phyloP scores from a whole-genome alignment of 2,888 invertebrate genomes.

The Caenorhabditis imperialis region DNA sequence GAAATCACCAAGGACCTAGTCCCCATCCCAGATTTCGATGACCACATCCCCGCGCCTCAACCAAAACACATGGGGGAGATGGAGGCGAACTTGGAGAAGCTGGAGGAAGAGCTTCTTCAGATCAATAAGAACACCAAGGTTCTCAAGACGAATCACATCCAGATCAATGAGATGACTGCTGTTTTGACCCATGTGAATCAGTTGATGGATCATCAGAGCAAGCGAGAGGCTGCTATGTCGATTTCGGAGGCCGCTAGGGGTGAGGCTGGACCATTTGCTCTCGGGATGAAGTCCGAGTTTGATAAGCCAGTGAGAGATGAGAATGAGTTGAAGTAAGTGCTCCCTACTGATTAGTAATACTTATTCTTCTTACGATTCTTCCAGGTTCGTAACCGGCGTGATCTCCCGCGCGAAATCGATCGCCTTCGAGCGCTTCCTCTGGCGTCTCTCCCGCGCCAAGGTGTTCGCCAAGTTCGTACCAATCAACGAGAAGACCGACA shows the following conservation, averaged over 20 bases:
- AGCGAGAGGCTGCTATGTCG: conserved; percentile 67
- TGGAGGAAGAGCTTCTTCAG: conserved; percentile 71
- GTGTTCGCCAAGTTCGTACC: conserved; percentile 71
- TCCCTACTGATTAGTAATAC: too few relatives aligned
- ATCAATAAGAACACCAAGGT: conserved; percentile 68
- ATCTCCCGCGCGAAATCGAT: conserved; percentile 92
- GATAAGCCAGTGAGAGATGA: conserved; percentile 62
- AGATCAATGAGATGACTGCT: conserved; percentile 69
- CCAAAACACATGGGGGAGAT: conserved; percentile 73
- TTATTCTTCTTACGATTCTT: not conserved
- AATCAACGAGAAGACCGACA: conserved; percentile 59
- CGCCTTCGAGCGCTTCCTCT: conserved; percentile 96
- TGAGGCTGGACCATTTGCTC: conserved; percentile 59
- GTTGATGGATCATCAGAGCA: conserved; percentile 66
- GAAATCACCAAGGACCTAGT: conserved; percentile 67
- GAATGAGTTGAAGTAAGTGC: conserved; percentile 62
- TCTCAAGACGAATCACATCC: conserved; percentile 67
- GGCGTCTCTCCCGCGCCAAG: conserved; percentile 98
- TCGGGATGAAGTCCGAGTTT: conserved; percentile 52
- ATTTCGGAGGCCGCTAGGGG: conserved; percentile 70
- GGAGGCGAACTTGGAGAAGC: conserved; percentile 73
- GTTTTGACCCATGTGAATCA: conserved; percentile 68
- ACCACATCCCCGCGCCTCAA: conserved; percentile 68
- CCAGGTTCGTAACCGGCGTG: conserved; percentile 95
- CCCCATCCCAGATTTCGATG: conserved; percentile 62